Base-by-base conservation (phyloP, 1,140 invertebrate genomes). In the Melipona quadrifasciata region DNA sequence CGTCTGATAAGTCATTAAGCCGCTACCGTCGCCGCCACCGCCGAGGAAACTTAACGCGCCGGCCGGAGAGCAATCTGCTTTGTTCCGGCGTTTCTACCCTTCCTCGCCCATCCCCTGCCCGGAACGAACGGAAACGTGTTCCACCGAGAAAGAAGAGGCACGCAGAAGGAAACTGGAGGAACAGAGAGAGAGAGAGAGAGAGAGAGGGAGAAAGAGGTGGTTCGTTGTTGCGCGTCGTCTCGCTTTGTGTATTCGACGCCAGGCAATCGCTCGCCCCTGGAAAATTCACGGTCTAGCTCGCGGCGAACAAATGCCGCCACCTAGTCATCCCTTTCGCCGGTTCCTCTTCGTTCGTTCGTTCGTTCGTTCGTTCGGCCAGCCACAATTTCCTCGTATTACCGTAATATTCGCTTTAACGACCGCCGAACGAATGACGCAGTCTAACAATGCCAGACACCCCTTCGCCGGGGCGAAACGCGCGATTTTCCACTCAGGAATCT, bases 281-380 rank as follows among this genome's bases (percentile, higher is more conserved):
- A 75, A 86, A 91, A 91, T 91, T 91, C 89, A 91, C 87, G 91
- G 84, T 84, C 80, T 77, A 55, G 57, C 76, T 68, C 65, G 65
- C 53, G 67, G 24, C 78, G 65, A 80, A 58, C 78, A 71, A 80
- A 71, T 71, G 67, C 34, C 78, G 47, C 39, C 75, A 51, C 75
- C 75, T 77, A 19, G 67, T 61, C 70, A 34, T 58, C 67, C 53
- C 77, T 74, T 65, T 74, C 19, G 57, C 10, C 4, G 31, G 21
- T 61, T 58, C 55, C 67, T 86, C 84, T 17, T 11, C 55, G 72
- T 85, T 75, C 31, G 31, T 31, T 31, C 31, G 65, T 85, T 75
- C 31, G 72, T 85, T 75, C 31, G 65, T 85, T 75, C 31, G 65
- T 78, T 80, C 78, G 51, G 67, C 58, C 68, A 27, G 58, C 78